Evolutionary conservation across 2,113 vertebrate species (phyloP).

Genomic region (Hipposideros armiger): DNA sequence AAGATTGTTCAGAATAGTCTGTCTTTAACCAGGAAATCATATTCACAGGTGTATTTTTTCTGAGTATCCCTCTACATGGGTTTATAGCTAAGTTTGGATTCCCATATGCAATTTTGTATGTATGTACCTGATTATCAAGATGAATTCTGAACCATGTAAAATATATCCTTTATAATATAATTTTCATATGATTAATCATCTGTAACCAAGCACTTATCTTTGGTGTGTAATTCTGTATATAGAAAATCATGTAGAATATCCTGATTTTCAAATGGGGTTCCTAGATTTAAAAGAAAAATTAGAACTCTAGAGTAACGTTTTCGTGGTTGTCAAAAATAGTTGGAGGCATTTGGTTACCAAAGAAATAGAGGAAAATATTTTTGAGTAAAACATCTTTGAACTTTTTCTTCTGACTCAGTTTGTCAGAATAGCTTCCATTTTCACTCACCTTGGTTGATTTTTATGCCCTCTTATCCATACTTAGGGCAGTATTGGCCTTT

Average conservation of each 20-base stretch:
- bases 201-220: constrained; percentile 16
- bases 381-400: constrained; percentile 29
- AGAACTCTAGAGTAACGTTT: background rate
- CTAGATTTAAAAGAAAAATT: constrained; percentile 40
- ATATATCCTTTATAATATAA: background rate
- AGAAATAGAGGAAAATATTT: background rate
- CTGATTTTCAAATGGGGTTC: constrained; percentile 41
- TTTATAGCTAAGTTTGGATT: background rate
- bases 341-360: constrained; percentile 7
- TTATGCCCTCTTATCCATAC: background rate
- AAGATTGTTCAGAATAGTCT: constrained; percentile 34
- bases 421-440: constrained; percentile 39
- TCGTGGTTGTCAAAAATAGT: constrained; percentile 45
- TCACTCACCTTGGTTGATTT: background rate
- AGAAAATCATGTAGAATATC: constrained; percentile 5
- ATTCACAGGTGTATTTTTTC: constrained; percentile 10
- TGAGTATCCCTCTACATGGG: background rate
- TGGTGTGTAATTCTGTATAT: background rate
- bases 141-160: constrained; percentile 16
- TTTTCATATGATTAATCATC: constrained; percentile 48
- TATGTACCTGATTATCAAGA: constrained; percentile 19
- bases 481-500: constrained; percentile 19
- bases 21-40: constrained; percentile 28
- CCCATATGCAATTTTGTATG: background rate
- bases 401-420: background rate